Evolutionary conservation across 1,140 invertebrate genomes (phyloP).

Genomic region (Meloidogyne exigua): DNA sequence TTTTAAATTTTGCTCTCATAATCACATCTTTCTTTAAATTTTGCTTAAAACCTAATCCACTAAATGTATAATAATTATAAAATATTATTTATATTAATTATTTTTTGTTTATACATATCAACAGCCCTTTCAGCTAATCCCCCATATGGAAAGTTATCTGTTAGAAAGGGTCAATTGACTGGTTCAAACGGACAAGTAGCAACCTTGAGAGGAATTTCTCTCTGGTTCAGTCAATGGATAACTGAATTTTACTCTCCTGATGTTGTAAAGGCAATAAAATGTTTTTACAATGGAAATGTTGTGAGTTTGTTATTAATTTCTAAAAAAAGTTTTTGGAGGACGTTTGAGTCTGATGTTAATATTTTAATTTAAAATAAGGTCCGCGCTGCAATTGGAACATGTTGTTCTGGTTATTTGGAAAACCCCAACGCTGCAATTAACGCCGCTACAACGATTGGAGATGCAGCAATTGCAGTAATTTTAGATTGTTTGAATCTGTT

Average conservation of each 20-base stretch:
- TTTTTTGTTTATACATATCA: too few species aligned
- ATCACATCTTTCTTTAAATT: not conserved
- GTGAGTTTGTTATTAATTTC: too few species aligned
- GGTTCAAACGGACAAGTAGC: not conserved
- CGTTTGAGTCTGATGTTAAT: not conserved
- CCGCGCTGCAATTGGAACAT: not conserved
- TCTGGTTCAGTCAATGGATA: not conserved
- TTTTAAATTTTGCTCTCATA: too few species aligned
- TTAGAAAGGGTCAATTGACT: not conserved
- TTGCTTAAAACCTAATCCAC: not conserved
- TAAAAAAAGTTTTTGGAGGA: not conserved
- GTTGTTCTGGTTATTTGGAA: not conserved
- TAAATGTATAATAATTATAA: not conserved
- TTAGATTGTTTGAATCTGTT: not conserved
- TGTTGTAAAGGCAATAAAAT: not conserved
- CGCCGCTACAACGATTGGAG: not conserved
- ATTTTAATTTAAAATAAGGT: not conserved
- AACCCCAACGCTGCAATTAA: not conserved
- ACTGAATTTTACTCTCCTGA: not conserved
- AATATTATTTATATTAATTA: not conserved
- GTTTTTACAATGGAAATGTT: not conserved
- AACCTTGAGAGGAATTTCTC: not conserved
- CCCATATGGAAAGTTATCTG: not conserved
- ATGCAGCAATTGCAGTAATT: not conserved
- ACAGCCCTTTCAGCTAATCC: not conserved